These are phyloP conservation scores for Pseudochromis fuscus DNA, from an alignment of 2,797 vertebrate species.

Conservation along the genomic window DNA sequence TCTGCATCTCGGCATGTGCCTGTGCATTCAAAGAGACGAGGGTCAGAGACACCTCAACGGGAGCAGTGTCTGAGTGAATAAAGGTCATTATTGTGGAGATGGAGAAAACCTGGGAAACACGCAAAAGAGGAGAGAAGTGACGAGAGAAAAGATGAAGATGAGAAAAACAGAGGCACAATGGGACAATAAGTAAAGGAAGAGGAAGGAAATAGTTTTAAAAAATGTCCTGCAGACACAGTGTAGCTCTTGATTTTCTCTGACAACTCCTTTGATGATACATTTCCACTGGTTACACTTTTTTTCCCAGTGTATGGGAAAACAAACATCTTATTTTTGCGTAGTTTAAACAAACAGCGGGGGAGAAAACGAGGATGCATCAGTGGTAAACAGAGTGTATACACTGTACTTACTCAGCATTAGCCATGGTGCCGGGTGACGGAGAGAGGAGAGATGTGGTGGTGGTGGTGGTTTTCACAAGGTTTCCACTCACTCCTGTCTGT, in stretches of 20 bases:
- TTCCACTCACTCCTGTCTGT: conserved; percentile 52
- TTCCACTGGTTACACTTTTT: neutral
- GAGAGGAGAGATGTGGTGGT: conserved; percentile 42
- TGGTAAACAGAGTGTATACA: conserved; percentile 3
- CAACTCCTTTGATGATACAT: conserved; percentile 2
- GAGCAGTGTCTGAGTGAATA: conserved; percentile 49
- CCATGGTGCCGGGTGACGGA: conserved; percentile 70
- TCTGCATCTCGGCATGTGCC: conserved; percentile 47
- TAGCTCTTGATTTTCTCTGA: neutral
- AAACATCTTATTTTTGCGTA: too few species aligned
- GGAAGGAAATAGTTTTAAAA: too few species aligned
- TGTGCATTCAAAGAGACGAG: conserved; percentile 61
- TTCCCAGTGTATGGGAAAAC: neutral
- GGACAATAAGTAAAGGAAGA: neutral
- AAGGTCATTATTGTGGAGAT: conserved; percentile 62
- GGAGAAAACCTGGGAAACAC: conserved; percentile 19
- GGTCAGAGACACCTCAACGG: conserved; percentile 59
- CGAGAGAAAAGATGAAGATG: neutral
- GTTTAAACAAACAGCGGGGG: neutral
- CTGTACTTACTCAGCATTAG: conserved; percentile 80
- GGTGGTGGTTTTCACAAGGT: conserved; percentile 48
- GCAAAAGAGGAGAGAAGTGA: conserved; percentile 7
- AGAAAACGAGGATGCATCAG: neutral
- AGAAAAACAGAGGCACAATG: neutral
- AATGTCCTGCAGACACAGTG: neutral